Conservation (phyloP, 2,797 vertebrate genomes). For the Squalus acanthias region DNA sequence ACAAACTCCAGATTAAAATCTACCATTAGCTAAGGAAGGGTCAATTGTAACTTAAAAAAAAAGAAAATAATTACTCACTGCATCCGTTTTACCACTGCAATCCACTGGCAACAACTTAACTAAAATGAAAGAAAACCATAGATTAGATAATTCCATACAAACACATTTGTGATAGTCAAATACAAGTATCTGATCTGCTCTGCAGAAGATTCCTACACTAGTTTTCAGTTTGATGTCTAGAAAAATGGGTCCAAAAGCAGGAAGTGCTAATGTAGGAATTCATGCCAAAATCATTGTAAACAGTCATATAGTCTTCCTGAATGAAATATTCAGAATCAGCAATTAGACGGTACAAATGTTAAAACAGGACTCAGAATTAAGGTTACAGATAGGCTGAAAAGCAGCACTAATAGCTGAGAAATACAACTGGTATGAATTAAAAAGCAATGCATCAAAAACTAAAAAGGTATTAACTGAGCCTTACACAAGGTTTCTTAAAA, state of each 20-base stretch:
- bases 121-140: constrained; percentile 49
- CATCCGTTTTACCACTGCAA: constrained; percentile 59
- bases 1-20: background rate
- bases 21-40: constrained; percentile 26
- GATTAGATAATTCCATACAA: background rate
- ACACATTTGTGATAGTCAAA: background rate
- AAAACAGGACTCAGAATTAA: background rate
- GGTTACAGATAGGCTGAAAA: background rate
- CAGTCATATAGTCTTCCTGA: background rate
- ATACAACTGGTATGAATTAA: background rate
- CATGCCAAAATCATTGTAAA: background rate
- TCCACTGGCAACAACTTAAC: constrained; percentile 64
- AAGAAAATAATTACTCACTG: constrained; percentile 54
- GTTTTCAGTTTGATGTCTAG: background rate
- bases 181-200: background rate
- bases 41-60: constrained; percentile 36
- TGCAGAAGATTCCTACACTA: background rate
- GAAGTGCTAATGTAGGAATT: background rate
- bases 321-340: background rate
- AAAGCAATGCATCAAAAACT: background rate
- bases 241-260: background rate
- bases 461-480: background rate
- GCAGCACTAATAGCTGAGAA: background rate
- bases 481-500: background rate
- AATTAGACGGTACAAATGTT: background rate